Conservation (phyloP, 1,140 invertebrate species). For the Bradynema listronoti region DNA sequence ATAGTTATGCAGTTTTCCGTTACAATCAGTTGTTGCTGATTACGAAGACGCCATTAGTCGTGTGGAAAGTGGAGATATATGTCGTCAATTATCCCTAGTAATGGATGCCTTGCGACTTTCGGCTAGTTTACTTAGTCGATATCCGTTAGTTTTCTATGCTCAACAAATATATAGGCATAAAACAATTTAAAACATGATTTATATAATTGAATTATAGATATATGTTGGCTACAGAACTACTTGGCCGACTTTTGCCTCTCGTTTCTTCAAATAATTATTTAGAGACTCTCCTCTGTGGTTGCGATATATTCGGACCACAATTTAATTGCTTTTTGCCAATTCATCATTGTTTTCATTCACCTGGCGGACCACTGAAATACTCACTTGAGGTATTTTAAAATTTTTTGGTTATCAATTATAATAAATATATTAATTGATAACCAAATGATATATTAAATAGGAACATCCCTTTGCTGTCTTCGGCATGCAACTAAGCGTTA, state of each 20-base stretch:
- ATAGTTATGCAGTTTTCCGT: conserved; percentile 79
- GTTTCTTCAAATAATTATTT: conserved; percentile 76
- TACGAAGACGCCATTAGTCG: conserved; percentile 85
- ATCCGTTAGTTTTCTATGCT: too few relatives aligned
- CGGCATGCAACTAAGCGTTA: conserved; percentile 80
- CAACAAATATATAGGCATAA: too few relatives aligned
- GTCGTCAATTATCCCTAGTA: conserved; percentile 74
- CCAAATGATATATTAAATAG: conserved; percentile 1
- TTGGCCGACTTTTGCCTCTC: conserved; percentile 84
- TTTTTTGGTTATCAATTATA: neutral
- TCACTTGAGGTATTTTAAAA: conserved; percentile 70
- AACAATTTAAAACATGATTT: too few relatives aligned
- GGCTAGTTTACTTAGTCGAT: conserved; percentile 64
- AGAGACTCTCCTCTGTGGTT: conserved; percentile 77
- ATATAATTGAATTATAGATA: too few relatives aligned
- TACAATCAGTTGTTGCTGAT: conserved; percentile 85
- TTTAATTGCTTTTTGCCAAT: conserved; percentile 82
- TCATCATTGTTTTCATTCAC: conserved; percentile 90
- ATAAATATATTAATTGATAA: neutral
- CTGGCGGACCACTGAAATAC: conserved; percentile 92
- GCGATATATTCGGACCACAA: conserved; percentile 67
- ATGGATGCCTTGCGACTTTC: conserved; percentile 83
- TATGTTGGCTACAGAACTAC: conserved; percentile 88
- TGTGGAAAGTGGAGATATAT: conserved; percentile 75
- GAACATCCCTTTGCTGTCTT: conserved; percentile 59